Evolutionary conservation across 37 sponge, comb jelly and placozoan species (phyloP).

Genomic region (Tethya wilhelma): DNA sequence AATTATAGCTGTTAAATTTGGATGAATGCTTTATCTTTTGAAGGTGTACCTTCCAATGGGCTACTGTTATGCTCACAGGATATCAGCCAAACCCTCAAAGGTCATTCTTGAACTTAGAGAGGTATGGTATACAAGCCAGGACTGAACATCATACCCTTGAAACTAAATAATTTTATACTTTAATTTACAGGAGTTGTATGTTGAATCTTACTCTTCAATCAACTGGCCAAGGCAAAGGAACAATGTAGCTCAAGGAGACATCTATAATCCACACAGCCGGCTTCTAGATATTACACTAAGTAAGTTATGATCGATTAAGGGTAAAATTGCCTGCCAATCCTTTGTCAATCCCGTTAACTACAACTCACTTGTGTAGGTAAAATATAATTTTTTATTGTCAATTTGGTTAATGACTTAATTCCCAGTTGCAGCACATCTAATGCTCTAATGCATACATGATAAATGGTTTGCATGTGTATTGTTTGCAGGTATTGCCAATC

Average conservation of each 20-base stretch:
- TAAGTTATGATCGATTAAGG: background rate
- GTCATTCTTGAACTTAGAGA: conserved; percentile 65
- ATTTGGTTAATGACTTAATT: no score
- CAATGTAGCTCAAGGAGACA: conserved; percentile 71
- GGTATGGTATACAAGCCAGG: no score
- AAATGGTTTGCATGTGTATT: no score
- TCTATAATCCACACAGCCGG: conserved; percentile 87
- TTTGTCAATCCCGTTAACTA: no score
- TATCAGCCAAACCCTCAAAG: conserved; percentile 37
- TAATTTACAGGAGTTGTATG: conserved; percentile 71
- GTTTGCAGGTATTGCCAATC: conserved; percentile 57
- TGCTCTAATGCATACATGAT: background rate
- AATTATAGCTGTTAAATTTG: conserved; percentile 6
- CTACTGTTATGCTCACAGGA: conserved; percentile 79
- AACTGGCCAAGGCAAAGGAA: conserved; percentile 84
- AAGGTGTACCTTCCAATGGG: conserved; percentile 95
- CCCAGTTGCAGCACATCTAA: background rate
- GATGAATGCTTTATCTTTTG: background rate
- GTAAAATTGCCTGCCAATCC: no score
- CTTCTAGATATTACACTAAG: conserved; percentile 45
- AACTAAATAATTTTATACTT: background rate
- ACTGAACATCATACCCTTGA: no score
- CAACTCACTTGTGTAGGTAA: no score
- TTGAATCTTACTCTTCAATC: conserved; percentile 67
- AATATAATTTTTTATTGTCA: no score